Conservation (phyloP, 2,888 invertebrate species). For the Luperina nickerlii region DNA sequence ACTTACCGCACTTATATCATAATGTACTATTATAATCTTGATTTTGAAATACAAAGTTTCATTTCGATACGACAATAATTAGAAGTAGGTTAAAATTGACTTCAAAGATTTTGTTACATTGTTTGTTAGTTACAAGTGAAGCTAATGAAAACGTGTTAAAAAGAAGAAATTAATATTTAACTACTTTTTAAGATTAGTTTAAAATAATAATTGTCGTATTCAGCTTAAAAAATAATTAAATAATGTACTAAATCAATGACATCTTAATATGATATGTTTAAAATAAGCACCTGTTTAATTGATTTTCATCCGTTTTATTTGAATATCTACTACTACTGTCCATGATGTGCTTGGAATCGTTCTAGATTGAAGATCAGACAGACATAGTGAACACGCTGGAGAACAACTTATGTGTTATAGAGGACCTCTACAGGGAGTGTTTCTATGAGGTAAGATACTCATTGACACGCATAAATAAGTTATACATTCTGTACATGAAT, state of each 20-base stretch:
- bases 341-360: constrained; percentile 37
- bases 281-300: background rate
- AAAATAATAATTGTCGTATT: background rate
- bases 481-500: background rate
- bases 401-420: constrained; percentile 81
- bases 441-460: constrained; percentile 84
- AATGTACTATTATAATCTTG: no score
- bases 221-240: background rate
- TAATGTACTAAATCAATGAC: background rate
- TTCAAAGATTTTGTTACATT: background rate
- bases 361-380: constrained; percentile 76
- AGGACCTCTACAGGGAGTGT: constrained; percentile 85
- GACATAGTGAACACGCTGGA: constrained; percentile 77
- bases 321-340: background rate
- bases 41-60: no score
- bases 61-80: no score
- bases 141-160: background rate
- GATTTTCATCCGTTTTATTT: background rate
- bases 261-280: background rate
- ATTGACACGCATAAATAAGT: no score
- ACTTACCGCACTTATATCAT: no score
- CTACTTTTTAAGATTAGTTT: background rate
- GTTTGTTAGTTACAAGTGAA: background rate
- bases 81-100: background rate
- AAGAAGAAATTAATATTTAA: background rate